phyloP scores from a whole-genome alignment of 1,140 invertebrate genomes.

The Phocides pigmalion region DNA sequence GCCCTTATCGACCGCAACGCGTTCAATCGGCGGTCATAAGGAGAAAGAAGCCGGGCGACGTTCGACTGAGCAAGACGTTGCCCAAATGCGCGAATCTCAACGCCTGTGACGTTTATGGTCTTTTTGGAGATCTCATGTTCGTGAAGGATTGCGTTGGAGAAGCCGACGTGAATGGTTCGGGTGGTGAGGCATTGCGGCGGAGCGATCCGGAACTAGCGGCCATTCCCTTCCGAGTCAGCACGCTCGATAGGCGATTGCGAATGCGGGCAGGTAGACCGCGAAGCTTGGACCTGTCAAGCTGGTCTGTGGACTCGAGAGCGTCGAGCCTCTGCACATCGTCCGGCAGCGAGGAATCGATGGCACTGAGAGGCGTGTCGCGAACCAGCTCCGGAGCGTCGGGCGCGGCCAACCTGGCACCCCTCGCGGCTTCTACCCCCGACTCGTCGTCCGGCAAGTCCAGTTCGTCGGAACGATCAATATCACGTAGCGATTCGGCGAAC shows the following conservation, averaged over 20 bases:
- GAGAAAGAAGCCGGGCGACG: conserved; percentile 87
- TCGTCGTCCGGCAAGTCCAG: conserved; percentile 64
- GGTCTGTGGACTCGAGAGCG: conserved; percentile 94
- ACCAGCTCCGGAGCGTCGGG: conserved; percentile 89
- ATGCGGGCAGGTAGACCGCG: conserved; percentile 92
- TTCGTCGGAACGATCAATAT: conserved; percentile 69
- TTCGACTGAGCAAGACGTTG: conserved; percentile 90
- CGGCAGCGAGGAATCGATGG: conserved; percentile 92
- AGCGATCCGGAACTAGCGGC: conserved; percentile 93
- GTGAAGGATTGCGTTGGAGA: conserved; percentile 94
- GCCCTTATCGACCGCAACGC: conserved; percentile 88
- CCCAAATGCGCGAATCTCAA: conserved; percentile 87
- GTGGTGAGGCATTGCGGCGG: conserved; percentile 89
- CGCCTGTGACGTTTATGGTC: conserved; percentile 93
- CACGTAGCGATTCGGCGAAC: conserved; percentile 67
- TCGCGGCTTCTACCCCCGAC: conserved; percentile 66
- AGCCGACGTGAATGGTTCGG: conserved; percentile 87
- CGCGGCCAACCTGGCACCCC: conserved; percentile 70
- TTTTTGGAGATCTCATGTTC: conserved; percentile 95
- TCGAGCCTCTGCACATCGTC: conserved; percentile 92
- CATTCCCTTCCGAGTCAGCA: conserved; percentile 91
- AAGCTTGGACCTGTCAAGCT: conserved; percentile 93
- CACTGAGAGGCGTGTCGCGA: conserved; percentile 87
- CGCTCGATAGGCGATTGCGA: conserved; percentile 89
- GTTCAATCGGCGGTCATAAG: conserved; percentile 78